These are phyloP conservation scores for Urosaurus nigricauda DNA, from an alignment of 2,797 vertebrate species.

Conservation along the genomic window DNA sequence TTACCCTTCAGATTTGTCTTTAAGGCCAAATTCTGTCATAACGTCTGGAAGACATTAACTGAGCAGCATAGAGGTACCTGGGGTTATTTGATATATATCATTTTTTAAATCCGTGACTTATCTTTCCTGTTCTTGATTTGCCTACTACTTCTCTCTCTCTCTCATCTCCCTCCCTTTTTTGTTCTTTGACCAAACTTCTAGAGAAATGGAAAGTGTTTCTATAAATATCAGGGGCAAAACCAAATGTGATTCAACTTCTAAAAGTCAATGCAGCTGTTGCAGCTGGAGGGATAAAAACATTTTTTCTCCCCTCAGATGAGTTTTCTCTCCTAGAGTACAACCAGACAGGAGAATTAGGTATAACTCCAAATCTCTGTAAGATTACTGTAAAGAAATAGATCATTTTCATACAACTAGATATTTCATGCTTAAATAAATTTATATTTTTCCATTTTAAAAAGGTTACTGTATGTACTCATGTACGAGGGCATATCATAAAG, in stretches of 20 bases:
- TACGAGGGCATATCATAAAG: too few relatives aligned
- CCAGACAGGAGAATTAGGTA: conserved; percentile 15
- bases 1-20: conserved; percentile 16
- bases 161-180: neutral
- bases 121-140: conserved; percentile 13
- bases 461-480: too few relatives aligned
- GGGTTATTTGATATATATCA: conserved; percentile 2
- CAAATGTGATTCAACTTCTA: conserved; percentile 12
- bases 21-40: neutral
- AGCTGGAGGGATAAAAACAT: conserved; percentile 14
- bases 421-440: neutral
- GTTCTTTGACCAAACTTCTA: conserved; percentile 23
- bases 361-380: neutral
- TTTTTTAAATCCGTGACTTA: conserved; percentile 13
- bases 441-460: neutral
- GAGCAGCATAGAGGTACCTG: neutral
- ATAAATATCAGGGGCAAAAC: conserved; percentile 10
- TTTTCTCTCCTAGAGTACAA: neutral
- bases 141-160: neutral
- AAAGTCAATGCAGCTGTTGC: conserved; percentile 20
- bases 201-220: conserved; percentile 14
- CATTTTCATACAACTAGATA: conserved; percentile 2
- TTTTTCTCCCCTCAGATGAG: neutral
- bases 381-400: neutral
- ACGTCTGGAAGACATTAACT: conserved; percentile 15